These are phyloP conservation scores for Lithodes maja DNA, from an alignment of 2,888 invertebrate species.

Conservation along the genomic window DNA sequence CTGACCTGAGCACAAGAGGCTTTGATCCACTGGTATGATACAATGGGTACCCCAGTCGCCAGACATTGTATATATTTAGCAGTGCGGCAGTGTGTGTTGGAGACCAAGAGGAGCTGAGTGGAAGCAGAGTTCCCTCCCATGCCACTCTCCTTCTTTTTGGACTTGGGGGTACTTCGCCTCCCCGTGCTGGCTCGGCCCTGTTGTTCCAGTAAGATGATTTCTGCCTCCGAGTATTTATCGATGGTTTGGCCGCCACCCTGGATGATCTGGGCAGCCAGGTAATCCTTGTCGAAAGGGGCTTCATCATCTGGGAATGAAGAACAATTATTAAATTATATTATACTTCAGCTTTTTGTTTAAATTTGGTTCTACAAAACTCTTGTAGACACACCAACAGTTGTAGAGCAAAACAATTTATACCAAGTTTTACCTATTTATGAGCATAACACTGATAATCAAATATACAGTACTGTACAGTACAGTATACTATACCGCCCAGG, in stretches of 20 bases:
- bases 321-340: too few relatives aligned
- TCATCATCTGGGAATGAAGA: conserved; percentile 32
- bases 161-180: conserved; percentile 18
- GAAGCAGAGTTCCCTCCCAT: background rate
- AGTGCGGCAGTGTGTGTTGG: conserved; percentile 65
- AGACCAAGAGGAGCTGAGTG: conserved; percentile 53
- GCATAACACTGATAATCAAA: too few relatives aligned
- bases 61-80: conserved; percentile 69
- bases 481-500: too few relatives aligned
- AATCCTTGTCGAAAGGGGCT: conserved; percentile 53
- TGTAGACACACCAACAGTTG: too few relatives aligned
- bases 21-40: conserved; percentile 64
- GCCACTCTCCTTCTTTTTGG: conserved; percentile 34
- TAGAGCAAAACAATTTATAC: too few relatives aligned
- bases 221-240: conserved; percentile 63
- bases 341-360: too few relatives aligned
- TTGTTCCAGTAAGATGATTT: conserved; percentile 55
- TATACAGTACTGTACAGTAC: too few relatives aligned
- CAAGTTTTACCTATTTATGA: too few relatives aligned
- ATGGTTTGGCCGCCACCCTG: conserved; percentile 59
- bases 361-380: too few relatives aligned
- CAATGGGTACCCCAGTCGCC: conserved; percentile 68
- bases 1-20: conserved; percentile 54
- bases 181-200: background rate
- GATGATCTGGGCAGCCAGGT: conserved; percentile 52